Conservation (phyloP, 2,113 vertebrate species). For the Pomatostomus ruficeps region DNA sequence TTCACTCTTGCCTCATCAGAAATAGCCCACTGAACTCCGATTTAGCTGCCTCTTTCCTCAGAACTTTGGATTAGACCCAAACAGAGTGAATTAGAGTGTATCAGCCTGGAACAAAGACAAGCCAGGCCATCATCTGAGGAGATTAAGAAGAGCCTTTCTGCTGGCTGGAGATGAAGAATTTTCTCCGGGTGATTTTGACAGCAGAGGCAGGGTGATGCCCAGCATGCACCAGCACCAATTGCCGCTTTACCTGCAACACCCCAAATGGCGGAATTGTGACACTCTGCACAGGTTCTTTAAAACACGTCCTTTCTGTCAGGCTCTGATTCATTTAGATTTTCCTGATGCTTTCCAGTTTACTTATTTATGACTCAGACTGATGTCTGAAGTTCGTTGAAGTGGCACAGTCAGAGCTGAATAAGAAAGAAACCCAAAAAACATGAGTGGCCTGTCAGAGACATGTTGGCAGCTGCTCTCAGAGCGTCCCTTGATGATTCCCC, state of each 20-base stretch:
- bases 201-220: background rate
- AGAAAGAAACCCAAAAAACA: background rate
- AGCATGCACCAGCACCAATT: background rate
- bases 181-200: background rate
- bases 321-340: background rate
- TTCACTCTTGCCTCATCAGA: background rate
- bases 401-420: background rate
- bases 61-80: slow-evolving; percentile 15
- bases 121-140: background rate
- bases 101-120: slow-evolving; percentile 30
- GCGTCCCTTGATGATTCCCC: background rate
- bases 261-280: background rate
- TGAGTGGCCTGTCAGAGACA: background rate
- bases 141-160: slow-evolving; percentile 22
- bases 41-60: background rate
- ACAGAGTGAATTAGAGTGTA: slow-evolving; percentile 10
- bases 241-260: background rate
- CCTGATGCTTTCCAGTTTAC: background rate
- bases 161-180: slow-evolving; percentile 19
- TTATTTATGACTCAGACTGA: background rate
- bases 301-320: background rate
- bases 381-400: background rate
- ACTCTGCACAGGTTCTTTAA: background rate
- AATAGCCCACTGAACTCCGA: background rate
- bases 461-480: slow-evolving; percentile 15